Evolutionary conservation across 2,113 vertebrate genomes (phyloP), one percentile per base, ranked within the genome.

Genomic region (Thamnaconus septentrionalis): DNA sequence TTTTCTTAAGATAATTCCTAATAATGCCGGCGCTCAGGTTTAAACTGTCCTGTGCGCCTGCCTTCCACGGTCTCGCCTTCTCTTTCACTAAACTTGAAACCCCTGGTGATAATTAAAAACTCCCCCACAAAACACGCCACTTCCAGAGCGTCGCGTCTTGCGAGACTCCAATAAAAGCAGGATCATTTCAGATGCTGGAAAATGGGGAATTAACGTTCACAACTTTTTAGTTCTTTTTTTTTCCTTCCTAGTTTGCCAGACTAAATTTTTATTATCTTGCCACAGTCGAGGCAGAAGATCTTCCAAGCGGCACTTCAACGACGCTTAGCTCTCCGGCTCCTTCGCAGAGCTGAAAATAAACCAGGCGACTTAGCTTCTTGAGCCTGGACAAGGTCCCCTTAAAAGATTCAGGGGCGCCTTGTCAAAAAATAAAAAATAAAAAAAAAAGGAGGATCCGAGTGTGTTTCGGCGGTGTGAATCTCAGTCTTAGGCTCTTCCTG

Each of bases 31-130:
- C 18, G 18, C 18, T 31, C 18, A 31, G 1, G 18, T 31, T 31
- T 31, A 31, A 31, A 31, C 18, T 1, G 1, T 31, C 18, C 18
- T 31, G 18, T 31, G 18, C 18, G 18, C 18, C 18, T 31, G 49
- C 50, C 52, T 45, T 48, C 40, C 56, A 61, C 7, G 41, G 56
- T 76, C 53, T 76, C 18, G 31, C 56, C 56, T 64, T 40, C 53
- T 64, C 59, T 45, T 55, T 45, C 41, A 61, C 43, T 59, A 51
- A 64, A 56, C 40, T 43, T 62, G 41, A 31, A 69, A 61, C 57
- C 66, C 56, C 53, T 66, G 70, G 65, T 73, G 66, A 73, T 69
- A 54, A 69, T 73, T 66, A 62, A 69, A 48, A 65, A 52, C n/a
- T 69, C 54, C 53, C 11, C 48, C 61, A 69, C n/a, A 10, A 57